Base-by-base conservation (phyloP, 2,888 invertebrate genomes). In the Trissolcus japonicus region DNA sequence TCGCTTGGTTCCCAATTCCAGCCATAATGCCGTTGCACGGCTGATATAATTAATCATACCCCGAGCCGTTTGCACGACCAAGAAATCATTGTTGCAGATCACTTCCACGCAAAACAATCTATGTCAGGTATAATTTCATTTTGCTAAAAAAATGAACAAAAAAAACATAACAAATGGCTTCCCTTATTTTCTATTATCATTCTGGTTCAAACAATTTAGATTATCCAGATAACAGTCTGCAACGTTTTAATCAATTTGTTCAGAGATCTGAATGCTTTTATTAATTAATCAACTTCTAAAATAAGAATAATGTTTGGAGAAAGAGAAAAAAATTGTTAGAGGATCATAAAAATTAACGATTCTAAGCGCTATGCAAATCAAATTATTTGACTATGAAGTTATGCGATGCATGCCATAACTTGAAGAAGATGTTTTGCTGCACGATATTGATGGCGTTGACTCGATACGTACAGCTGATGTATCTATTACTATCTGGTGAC, bases 401-500 rank as follows among this genome's bases (percentile, higher is more conserved):
- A 16, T 17, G 41, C 14, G n/a, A 2, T 50, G 21, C 13, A 17
- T 11, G 16, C 4, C 17, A 40, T 41, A 16, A 16, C 25, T 21
- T 16, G 60, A 60, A 50, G 48, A 50, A 25, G 46, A 51, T 11
- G 35, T 19, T 62, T 35, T 35, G 29, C 53, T 40, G 29, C 53
- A 7, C 63, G 59, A 54, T 56, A 60, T 61, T 56, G 51, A 13
- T 46, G 65, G 55, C 56, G 55, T 56, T 63, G 63, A 68, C 75
- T 43, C 48, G 63, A 75, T 75, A 63, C 59, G 40, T 68, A 59
- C 54, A 25, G 50, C 17, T 54, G 63, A 75, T 50, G 68, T 69
- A 75, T 75, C 75, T 55, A 75, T 75, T 69, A 65, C 69, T 41
- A 65, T 77, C 80, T 79, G 72, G 76, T 80, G 82, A 83, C 80